These are phyloP conservation scores for Drosophila maculinotata DNA, from an alignment of 2,888 invertebrate genomes.

Conservation along the genomic window DNA sequence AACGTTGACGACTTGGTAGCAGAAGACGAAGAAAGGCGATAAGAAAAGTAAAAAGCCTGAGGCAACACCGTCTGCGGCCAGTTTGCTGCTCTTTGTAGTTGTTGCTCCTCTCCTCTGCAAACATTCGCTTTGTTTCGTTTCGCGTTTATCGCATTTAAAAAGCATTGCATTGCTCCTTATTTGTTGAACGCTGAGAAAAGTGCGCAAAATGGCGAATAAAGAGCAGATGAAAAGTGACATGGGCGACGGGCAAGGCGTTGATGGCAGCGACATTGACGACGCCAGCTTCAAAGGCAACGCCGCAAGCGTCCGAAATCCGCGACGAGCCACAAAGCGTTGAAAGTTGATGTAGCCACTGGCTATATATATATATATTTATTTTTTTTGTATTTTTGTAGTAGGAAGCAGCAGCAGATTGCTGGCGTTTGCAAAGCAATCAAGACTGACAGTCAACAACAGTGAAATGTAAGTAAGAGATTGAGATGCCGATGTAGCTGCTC, in stretches of 20 bases:
- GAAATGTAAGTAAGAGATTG: constrained; percentile 1
- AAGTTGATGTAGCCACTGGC: constrained; percentile 42
- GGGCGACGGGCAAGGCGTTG: constrained; percentile 60
- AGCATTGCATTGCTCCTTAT: constrained; percentile 50
- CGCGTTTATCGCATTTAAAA: constrained; percentile 31
- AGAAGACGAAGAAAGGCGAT: constrained; percentile 1
- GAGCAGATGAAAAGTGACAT: constrained; percentile 49
- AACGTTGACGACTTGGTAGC: constrained; percentile 49
- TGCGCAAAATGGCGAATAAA: constrained; percentile 42
- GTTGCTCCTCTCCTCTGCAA: constrained; percentile 7
- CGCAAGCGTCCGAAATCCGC: constrained; percentile 52
- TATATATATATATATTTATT: background rate
- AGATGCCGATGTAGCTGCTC: background rate
- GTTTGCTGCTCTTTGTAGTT: constrained; percentile 50
- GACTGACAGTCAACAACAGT: constrained; percentile 28
- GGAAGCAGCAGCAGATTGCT: constrained; percentile 22
- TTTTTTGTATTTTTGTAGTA: background rate
- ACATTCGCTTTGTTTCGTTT: constrained; percentile 8
- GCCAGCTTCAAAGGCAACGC: constrained; percentile 67
- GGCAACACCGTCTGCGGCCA: constrained; percentile 42
- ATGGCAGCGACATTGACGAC: constrained; percentile 50
- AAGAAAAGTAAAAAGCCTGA: constrained; percentile 22
- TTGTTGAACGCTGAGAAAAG: constrained; percentile 38
- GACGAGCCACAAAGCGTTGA: constrained; percentile 28
- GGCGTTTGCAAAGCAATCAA: constrained; percentile 39